Percentiles rank a stretch among this genome's conserved stretches.
Conservation (phyloP, 1,140 invertebrate genomes). For the Cyrtorhinus lividipennis region DNA sequence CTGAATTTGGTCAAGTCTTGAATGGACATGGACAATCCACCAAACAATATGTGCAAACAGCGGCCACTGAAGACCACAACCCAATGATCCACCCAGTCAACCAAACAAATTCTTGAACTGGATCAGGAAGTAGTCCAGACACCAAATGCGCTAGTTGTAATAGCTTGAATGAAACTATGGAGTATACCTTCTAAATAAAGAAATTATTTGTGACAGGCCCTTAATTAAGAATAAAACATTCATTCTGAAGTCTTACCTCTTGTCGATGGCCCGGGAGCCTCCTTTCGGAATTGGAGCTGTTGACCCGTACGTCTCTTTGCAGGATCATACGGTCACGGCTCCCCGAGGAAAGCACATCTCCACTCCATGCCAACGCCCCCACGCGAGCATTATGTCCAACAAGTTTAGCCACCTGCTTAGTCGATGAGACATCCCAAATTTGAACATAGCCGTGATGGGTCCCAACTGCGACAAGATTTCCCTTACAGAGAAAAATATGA, state of each 20-base stretch:
- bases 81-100: too few species aligned
- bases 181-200: too few species aligned
- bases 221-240: not conserved
- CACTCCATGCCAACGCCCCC: slow-evolving; percentile 95
- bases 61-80: too few species aligned
- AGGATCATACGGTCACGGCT: slow-evolving; percentile 88
- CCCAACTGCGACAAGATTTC: slow-evolving; percentile 91
- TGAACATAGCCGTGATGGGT: slow-evolving; percentile 94
- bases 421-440: slow-evolving; percentile 93
- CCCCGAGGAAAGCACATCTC: slow-evolving; percentile 90
- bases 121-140: too few species aligned
- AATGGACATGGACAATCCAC: too few species aligned
- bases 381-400: slow-evolving; percentile 84
- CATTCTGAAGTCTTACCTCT: slow-evolving; percentile 39
- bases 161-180: too few species aligned
- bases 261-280: slow-evolving; percentile 84
- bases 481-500: slow-evolving; percentile 34
- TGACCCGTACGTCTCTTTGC: slow-evolving; percentile 84
- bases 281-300: slow-evolving; percentile 53
- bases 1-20: too few species aligned
- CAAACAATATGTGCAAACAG: too few species aligned
- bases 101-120: too few species aligned
- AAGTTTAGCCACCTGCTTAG: slow-evolving; percentile 78
- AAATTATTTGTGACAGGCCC: not conserved
- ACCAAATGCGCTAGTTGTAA: too few species aligned